Conservation (phyloP, 2,797 vertebrate species). For the Lepus oiostolus region DNA sequence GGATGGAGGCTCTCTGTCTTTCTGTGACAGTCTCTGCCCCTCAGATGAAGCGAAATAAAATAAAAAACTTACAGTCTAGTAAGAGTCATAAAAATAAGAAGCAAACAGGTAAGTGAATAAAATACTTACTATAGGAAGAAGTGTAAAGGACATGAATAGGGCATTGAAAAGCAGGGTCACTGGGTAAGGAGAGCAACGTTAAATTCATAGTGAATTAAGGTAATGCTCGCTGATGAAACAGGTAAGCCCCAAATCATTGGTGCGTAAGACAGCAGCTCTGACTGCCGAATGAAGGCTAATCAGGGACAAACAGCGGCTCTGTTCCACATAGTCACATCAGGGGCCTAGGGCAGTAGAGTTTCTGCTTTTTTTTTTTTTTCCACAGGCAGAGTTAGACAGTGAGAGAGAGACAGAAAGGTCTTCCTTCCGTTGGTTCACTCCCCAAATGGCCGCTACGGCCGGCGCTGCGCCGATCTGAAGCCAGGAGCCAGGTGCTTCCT, state of each 20-base stretch:
- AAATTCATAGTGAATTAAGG: slow-evolving; percentile 26
- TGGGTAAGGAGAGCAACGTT: neutral
- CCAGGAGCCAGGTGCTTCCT: no score
- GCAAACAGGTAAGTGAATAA: slow-evolving; percentile 8
- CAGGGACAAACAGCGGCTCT: neutral
- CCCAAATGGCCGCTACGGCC: no score
- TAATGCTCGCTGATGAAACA: slow-evolving; percentile 3
- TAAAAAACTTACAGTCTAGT: neutral
- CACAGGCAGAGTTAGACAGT: no score
- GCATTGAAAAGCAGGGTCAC: neutral
- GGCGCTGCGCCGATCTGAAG: no score
- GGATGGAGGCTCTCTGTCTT: no score
- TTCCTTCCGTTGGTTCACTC: no score
- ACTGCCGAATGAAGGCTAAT: neutral
- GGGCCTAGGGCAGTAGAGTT: neutral
- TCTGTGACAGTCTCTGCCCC: neutral
- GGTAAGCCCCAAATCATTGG: neutral
- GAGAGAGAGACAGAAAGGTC: no score
- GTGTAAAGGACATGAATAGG: neutral
- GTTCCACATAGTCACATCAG: neutral
- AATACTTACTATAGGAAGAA: neutral
- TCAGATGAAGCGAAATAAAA: neutral
- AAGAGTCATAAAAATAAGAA: slow-evolving; percentile 12
- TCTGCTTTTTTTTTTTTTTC: neutral
- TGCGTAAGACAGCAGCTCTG: neutral